Evolutionary conservation across 2,888 invertebrate species (phyloP), one percentile per base, ranked within the genome.

Genomic region (Caenorhabditis sp.): DNA sequence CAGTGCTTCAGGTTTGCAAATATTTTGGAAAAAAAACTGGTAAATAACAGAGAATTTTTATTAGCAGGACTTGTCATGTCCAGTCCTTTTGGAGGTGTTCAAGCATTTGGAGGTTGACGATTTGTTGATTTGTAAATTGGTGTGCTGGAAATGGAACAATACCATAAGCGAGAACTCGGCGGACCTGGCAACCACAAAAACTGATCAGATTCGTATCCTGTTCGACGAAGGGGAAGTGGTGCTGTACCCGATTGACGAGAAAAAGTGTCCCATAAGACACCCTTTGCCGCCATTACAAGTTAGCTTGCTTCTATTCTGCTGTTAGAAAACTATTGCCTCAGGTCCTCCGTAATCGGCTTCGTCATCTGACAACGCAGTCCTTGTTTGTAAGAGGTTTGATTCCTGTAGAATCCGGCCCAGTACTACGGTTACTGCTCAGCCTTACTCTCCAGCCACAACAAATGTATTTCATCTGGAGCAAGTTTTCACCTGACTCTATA

Each of bases 201-300:
- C 82, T 19, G 90, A 90, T 77, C 89, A 90, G 90, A 85, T 90
- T 31, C 87, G 88, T 12, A 74, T 90, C 16, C 69, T 90, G 4
- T 90, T 90, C 59, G 90, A 90, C 54, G 89, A 90, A 79, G 90
- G 90, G 6, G 89, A 90, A 81, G 79, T 89, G 8, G 83, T 90
- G 0, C 66, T 90, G 10, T 88, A 87, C 54, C 87, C 89, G 0
- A 63, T 87, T 8, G 90, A 90, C 49, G 87, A 88, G 63, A 84
- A 85, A 76, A 80, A 70, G 26, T 74, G 82, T n/a, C 89, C 90
- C 0, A 66, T 69, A 7, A 74, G 88, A 5, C 80, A 88, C 59
- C 76, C 82, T 1, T 83, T 90, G 73, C 89, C 89, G 6, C 75
- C 88, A 31, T 41, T 90, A 7, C 87, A 88, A 74, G 90, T 90